These are phyloP conservation scores for Tetranychus piercei DNA, from an alignment of 2,888 invertebrate species.

Conservation along the genomic window DNA sequence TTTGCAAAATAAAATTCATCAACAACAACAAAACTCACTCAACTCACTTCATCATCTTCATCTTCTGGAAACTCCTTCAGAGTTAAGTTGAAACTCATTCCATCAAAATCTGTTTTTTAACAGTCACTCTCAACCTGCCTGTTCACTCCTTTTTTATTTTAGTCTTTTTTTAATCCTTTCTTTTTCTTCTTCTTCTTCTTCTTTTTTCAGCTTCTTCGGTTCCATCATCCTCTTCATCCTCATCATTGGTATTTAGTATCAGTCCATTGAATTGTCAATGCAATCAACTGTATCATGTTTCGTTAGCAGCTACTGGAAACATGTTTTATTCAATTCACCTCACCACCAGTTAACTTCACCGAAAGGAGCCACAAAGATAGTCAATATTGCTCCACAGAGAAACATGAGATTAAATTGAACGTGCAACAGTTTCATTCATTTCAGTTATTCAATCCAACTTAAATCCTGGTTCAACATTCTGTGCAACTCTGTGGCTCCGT, in stretches of 20 bases:
- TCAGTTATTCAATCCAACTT: too few relatives aligned
- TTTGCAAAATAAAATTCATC: not conserved
- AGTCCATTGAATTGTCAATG: slow-evolving; percentile 1
- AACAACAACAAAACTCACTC: not conserved
- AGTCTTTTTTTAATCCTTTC: not conserved
- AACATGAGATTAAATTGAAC: too few relatives aligned
- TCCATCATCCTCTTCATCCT: not conserved
- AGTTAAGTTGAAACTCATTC: not conserved
- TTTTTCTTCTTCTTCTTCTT: not conserved
- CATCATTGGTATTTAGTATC: not conserved
- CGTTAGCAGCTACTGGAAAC: not conserved
- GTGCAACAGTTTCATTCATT: too few relatives aligned
- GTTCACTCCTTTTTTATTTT: not conserved
- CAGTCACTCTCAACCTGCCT: not conserved
- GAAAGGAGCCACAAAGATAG: too few relatives aligned
- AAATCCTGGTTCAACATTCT: too few relatives aligned
- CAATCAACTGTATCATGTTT: not conserved
- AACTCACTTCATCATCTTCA: not conserved
- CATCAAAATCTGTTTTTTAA: not conserved
- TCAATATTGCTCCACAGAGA: too few relatives aligned
- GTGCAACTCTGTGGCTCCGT: too few relatives aligned
- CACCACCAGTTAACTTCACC: not conserved
- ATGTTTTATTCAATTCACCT: not conserved
- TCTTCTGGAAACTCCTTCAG: not conserved
- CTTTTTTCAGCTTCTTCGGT: not conserved